Conservation (phyloP, 1,140 invertebrate genomes). For the Trichonephila clavipes region DNA sequence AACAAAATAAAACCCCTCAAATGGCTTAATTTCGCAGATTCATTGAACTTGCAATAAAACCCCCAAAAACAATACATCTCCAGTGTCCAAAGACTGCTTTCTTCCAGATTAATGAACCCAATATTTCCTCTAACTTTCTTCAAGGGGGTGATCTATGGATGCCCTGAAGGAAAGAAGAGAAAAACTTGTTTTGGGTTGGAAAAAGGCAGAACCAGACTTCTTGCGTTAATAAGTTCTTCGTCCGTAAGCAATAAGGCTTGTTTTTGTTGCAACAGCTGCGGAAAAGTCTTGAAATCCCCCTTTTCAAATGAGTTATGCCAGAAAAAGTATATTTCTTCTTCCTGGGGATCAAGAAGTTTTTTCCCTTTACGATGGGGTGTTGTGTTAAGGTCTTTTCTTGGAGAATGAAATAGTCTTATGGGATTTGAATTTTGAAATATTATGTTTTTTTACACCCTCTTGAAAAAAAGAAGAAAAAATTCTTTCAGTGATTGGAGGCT, state of each 20-base stretch:
- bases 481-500: no score
- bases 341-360: background rate
- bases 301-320: constrained; percentile 25
- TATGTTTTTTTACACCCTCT: no score
- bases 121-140: constrained; percentile 14
- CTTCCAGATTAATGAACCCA: constrained; percentile 34
- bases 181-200: background rate
- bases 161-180: background rate
- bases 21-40: background rate
- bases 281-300: background rate
- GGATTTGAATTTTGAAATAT: no score
- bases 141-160: constrained; percentile 2
- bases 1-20: no score
- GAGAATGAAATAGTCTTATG: no score
- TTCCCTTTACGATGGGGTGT: background rate
- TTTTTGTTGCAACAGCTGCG: constrained; percentile 9
- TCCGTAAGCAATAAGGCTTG: background rate
- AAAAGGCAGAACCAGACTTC: background rate
- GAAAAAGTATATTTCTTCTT: constrained; percentile 5
- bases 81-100: constrained; percentile 1
- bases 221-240: constrained; percentile 21
- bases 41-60: background rate
- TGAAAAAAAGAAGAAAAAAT: no score
- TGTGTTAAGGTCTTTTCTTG: background rate
- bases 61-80: background rate